Conservation (phyloP, 2,888 invertebrate species). For the Drosophila quinaria region DNA sequence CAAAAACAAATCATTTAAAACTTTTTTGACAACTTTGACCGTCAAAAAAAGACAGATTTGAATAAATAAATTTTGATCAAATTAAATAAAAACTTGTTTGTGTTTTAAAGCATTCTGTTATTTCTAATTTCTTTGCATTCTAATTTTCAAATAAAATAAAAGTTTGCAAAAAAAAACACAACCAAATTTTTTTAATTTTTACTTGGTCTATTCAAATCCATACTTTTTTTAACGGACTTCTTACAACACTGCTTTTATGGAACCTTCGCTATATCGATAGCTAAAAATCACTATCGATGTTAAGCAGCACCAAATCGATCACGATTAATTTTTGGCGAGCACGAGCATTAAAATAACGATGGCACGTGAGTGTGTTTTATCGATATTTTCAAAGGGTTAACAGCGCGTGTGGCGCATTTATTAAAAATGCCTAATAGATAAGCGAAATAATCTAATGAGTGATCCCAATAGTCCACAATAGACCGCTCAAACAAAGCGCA, state of each 20-base stretch:
- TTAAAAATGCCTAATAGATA: neutral
- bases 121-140: too few relatives aligned
- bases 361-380: neutral
- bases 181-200: too few relatives aligned
- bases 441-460: slow-evolving; percentile 11
- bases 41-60: too few relatives aligned
- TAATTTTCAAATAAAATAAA: too few relatives aligned
- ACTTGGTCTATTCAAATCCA: too few relatives aligned
- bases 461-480: slow-evolving; percentile 19
- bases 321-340: neutral
- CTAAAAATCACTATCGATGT: neutral
- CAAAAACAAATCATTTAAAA: neutral
- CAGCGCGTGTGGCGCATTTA: neutral
- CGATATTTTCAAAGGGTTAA: neutral
- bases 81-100: too few relatives aligned
- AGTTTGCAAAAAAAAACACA: too few relatives aligned
- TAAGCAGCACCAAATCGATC: neutral
- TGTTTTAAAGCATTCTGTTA: too few relatives aligned
- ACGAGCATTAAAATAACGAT: neutral
- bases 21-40: too few relatives aligned
- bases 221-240: too few relatives aligned
- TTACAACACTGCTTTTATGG: too few relatives aligned
- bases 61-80: too few relatives aligned
- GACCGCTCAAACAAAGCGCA: slow-evolving; percentile 34
- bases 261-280: neutral